Percentiles rank a stretch among this genome's conserved stretches.
These are phyloP conservation scores for Euproctis similis DNA, from an alignment of 2,888 invertebrate species.

Conservation along the genomic window DNA sequence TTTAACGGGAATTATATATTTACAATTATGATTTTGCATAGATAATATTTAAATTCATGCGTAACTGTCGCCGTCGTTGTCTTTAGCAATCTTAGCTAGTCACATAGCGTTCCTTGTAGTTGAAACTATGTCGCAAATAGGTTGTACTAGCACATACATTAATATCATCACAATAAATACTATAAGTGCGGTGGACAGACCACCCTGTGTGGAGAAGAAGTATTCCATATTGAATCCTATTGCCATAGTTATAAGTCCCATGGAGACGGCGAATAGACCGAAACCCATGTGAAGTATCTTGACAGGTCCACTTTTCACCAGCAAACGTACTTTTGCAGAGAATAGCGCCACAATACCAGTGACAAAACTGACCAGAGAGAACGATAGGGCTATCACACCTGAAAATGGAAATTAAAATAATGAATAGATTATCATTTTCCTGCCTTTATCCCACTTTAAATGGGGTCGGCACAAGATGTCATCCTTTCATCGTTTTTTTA, in stretches of 20 bases:
- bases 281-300: constrained; percentile 72
- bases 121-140: constrained; percentile 49
- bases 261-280: constrained; percentile 61
- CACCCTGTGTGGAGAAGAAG: constrained; percentile 39
- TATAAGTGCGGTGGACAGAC: constrained; percentile 49
- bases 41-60: constrained; percentile 23
- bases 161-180: constrained; percentile 46
- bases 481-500: no score
- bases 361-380: constrained; percentile 57
- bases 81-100: constrained; percentile 40
- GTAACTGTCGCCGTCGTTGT: constrained; percentile 44
- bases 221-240: constrained; percentile 62
- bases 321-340: constrained; percentile 64
- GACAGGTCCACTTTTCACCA: constrained; percentile 60
- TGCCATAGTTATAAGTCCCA: constrained; percentile 66
- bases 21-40: no score
- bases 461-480: no score
- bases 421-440: no score
- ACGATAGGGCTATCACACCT: constrained; percentile 70
- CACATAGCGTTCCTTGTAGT: constrained; percentile 49
- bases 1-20: no score
- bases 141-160: constrained; percentile 50
- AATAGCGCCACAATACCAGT: constrained; percentile 69
- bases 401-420: no score
- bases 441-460: no score